A percentile compares a stretch with the other conserved stretches of the same genome.
phyloP scores from a whole-genome alignment of 2,797 vertebrate genomes.

The Hypotaenidia okinawae region DNA sequence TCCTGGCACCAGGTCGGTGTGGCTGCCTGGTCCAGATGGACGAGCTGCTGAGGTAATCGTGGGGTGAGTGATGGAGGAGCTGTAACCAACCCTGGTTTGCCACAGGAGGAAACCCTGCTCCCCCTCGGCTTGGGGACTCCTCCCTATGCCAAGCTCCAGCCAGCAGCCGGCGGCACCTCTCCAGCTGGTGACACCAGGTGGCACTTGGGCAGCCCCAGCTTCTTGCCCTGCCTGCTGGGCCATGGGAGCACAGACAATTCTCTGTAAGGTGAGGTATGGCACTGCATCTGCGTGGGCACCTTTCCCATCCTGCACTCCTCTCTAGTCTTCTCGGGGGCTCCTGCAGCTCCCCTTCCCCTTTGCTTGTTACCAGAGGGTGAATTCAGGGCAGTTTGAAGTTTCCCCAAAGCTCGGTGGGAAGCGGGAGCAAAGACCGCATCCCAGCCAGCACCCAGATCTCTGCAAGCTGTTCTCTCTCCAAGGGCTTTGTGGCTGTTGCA shows the following conservation, averaged over 20 bases:
- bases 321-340: fast-evolving
- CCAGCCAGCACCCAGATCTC: not conserved
- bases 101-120: not conserved
- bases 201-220: not conserved
- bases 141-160: not conserved
- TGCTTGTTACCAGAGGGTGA: not conserved
- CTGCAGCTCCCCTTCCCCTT: fast-evolving
- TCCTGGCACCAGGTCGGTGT: not conserved
- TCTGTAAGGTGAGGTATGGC: not conserved
- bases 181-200: not conserved
- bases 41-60: not conserved
- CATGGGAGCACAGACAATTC: fast-evolving
- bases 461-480: fast-evolving
- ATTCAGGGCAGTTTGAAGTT: fast-evolving
- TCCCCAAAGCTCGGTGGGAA: fast-evolving
- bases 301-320: not conserved
- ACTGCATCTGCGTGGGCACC: fast-evolving
- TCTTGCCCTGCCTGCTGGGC: not conserved
- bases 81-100: not conserved
- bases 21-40: not conserved
- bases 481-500: fast-evolving
- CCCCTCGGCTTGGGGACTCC: not conserved
- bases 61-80: not conserved
- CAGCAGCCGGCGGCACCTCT: not conserved
- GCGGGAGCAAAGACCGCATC: fast-evolving